phyloP scores from a whole-genome alignment of 2,888 invertebrate genomes.

The Chrysolina oricalcia region DNA sequence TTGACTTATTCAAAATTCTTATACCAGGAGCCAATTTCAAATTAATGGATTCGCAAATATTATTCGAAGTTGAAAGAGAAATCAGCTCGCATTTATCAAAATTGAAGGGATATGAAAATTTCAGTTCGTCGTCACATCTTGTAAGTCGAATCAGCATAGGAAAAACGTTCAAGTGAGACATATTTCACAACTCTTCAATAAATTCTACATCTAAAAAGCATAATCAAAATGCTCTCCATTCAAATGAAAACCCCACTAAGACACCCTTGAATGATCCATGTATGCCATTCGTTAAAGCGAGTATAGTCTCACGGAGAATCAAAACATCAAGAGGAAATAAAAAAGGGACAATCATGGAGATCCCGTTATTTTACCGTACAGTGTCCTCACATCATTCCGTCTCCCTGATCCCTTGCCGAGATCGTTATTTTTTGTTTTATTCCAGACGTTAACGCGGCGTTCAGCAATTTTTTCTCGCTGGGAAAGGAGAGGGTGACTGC shows the following conservation, averaged over 20 bases:
- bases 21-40: too few relatives aligned
- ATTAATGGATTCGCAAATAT: too few relatives aligned
- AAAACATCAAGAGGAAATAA: background rate
- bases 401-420: background rate
- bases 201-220: background rate
- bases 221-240: background rate
- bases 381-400: background rate
- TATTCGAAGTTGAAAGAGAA: too few relatives aligned
- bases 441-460: slow-evolving; percentile 4
- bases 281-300: background rate
- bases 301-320: background rate
- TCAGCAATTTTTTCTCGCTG: slow-evolving; percentile 15
- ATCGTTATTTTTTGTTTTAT: slow-evolving; percentile 12
- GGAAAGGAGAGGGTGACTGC: slow-evolving; percentile 54
- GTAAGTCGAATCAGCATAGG: too few relatives aligned
- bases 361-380: background rate
- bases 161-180: too few relatives aligned
- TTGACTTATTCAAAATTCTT: too few relatives aligned
- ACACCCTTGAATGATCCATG: background rate
- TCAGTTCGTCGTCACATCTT: too few relatives aligned
- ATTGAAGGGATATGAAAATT: too few relatives aligned
- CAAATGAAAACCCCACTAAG: background rate
- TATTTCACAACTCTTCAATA: too few relatives aligned
- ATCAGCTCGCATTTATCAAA: too few relatives aligned
- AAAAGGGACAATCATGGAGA: slow-evolving; percentile 1